Conservation (phyloP, 2,113 vertebrate genomes). For the Scalopus aquaticus region DNA sequence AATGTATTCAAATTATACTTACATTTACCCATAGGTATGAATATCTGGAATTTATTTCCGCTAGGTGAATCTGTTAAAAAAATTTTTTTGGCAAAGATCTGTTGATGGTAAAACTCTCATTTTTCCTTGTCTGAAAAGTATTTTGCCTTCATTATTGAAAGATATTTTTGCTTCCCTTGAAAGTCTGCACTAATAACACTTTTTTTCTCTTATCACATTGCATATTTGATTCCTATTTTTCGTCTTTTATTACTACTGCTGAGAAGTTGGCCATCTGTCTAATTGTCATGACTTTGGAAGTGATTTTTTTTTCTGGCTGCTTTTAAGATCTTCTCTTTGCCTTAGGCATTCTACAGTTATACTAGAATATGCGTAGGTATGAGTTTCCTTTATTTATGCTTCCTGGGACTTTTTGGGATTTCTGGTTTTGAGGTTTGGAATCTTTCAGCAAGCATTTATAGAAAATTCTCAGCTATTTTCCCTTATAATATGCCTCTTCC, state of each 20-base stretch:
- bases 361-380: slow-evolving; percentile 21
- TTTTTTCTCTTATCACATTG: not conserved
- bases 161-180: slow-evolving; percentile 43
- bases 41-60: not conserved
- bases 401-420: not conserved
- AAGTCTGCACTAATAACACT: not conserved
- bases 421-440: not conserved
- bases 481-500: not conserved
- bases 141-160: slow-evolving; percentile 34
- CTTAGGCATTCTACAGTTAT: slow-evolving; percentile 1
- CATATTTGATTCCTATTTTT: slow-evolving; percentile 36
- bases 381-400: slow-evolving; percentile 42
- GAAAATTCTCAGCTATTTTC: not conserved
- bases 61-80: not conserved
- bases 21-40: not conserved
- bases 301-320: not conserved
- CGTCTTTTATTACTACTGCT: slow-evolving; percentile 1
- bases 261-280: slow-evolving; percentile 47
- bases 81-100: not conserved
- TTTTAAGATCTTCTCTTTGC: slow-evolving; percentile 34
- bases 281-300: slow-evolving; percentile 44
- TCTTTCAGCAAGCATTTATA: slow-evolving; percentile 3
- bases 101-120: not conserved
- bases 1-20: not conserved
- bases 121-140: not conserved